Percentiles rank a stretch among this genome's conserved stretches.
Evolutionary conservation across 2,113 vertebrate genomes (phyloP).

Genomic region (Arizona elegans): DNA sequence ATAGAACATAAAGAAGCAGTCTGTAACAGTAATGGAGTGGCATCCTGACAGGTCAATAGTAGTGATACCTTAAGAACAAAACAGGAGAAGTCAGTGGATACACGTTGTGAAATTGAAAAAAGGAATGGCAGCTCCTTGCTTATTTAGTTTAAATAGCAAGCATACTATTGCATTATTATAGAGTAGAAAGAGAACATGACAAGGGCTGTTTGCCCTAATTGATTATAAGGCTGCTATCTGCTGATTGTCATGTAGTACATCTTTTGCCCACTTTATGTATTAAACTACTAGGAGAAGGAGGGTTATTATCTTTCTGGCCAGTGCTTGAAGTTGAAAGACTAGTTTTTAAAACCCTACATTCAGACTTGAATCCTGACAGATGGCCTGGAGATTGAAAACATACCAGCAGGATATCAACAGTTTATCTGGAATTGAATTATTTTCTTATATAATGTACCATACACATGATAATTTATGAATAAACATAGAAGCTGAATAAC

Average conservation of each 20-base stretch:
- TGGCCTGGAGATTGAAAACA: not conserved
- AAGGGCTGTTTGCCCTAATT: not conserved
- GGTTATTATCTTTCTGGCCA: not conserved
- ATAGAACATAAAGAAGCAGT: not conserved
- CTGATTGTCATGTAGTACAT: not conserved
- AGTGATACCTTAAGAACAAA: not conserved
- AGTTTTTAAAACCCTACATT: not conserved
- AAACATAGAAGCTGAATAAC: not conserved
- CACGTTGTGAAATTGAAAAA: not conserved
- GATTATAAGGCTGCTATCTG: not conserved
- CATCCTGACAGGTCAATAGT: not conserved
- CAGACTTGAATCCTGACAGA: not conserved
- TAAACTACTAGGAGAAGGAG: not conserved
- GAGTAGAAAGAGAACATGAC: not conserved
- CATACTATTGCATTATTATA: not conserved
- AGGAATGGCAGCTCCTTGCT: not conserved
- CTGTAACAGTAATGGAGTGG: not conserved
- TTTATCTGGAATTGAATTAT: not conserved
- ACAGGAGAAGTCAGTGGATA: not conserved
- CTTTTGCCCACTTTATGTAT: not conserved
- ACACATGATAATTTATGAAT: not conserved
- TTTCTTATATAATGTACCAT: not conserved
- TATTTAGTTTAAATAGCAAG: not conserved
- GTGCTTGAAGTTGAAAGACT: not conserved
- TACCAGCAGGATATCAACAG: not conserved